A percentile compares a stretch with the other conserved stretches of the same genome.
Conservation (phyloP, 2,113 vertebrate species). For the Nymphicus hollandicus region DNA sequence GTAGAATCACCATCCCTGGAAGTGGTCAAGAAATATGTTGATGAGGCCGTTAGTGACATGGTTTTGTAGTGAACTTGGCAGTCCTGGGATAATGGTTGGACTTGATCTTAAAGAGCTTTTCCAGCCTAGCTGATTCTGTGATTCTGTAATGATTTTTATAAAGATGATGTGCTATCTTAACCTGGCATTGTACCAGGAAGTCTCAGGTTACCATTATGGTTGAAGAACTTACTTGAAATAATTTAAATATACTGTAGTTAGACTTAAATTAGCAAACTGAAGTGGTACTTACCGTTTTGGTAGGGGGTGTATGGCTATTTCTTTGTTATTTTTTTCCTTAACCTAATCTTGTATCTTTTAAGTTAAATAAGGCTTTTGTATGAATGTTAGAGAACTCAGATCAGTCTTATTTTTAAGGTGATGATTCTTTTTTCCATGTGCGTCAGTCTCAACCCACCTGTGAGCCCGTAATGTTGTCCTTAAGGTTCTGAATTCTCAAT, state of each 20-base stretch:
- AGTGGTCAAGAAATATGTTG: background rate
- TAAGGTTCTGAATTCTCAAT: background rate
- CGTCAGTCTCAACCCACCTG: fast-evolving
- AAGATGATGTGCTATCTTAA: background rate
- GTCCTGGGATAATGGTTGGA: background rate
- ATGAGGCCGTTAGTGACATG: background rate
- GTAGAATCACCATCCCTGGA: background rate
- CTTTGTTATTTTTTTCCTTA: background rate
- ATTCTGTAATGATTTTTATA: background rate
- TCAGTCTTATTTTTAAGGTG: background rate
- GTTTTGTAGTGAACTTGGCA: background rate
- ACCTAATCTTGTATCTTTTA: background rate
- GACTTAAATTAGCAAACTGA: background rate
- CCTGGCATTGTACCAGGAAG: background rate
- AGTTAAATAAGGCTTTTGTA: background rate
- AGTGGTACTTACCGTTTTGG: background rate
- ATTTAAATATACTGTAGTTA: background rate
- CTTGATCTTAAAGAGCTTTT: background rate
- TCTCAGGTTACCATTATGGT: background rate
- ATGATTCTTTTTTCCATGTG: background rate
- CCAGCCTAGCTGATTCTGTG: background rate
- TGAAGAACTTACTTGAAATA: background rate
- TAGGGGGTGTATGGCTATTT: background rate
- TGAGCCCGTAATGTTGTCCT: background rate
- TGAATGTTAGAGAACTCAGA: background rate